phyloP scores from a whole-genome alignment of 2,888 invertebrate genomes.

The Hirtodrosophila alboralis region DNA sequence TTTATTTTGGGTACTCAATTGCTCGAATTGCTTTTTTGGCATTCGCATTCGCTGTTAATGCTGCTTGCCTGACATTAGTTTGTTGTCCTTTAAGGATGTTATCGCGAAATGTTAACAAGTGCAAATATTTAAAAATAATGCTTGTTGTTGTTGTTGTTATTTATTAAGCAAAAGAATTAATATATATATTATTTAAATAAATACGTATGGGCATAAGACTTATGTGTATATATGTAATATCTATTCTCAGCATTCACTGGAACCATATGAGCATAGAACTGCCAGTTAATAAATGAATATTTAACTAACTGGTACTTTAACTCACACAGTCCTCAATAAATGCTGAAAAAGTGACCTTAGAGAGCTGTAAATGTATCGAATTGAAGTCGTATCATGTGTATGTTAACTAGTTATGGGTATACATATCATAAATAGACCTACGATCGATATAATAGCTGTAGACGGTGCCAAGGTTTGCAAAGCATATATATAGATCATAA shows the following conservation, averaged over 20 bases:
- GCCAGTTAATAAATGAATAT: no score
- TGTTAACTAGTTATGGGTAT: slow-evolving; percentile 35
- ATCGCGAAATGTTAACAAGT: slow-evolving; percentile 42
- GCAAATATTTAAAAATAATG: slow-evolving; percentile 35
- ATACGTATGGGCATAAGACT: slow-evolving; percentile 52
- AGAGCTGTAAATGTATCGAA: slow-evolving; percentile 11
- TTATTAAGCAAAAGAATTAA: slow-evolving; percentile 24
- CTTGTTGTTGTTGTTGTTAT: slow-evolving; percentile 19
- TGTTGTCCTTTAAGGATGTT: slow-evolving; percentile 70
- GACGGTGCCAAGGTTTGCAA: slow-evolving; percentile 47
- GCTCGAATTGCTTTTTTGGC: slow-evolving; percentile 33
- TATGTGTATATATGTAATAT: slow-evolving; percentile 24
- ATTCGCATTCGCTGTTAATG: slow-evolving; percentile 27
- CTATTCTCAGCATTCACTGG: slow-evolving; percentile 17
- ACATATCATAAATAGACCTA: slow-evolving; percentile 42
- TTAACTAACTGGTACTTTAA: no score
- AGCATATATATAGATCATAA: slow-evolving; percentile 2
- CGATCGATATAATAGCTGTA: slow-evolving; percentile 17
- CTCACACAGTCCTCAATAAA: no score
- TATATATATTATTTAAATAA: slow-evolving; percentile 35
- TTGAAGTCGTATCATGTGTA: slow-evolving; percentile 36
- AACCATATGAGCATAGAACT: no score
- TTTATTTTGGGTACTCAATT: slow-evolving; percentile 28
- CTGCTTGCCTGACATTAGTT: slow-evolving; percentile 74
- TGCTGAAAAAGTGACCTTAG: background rate